Base-by-base conservation (phyloP, 2,113 vertebrate species). In the Rhinolophus ferrumequinum region DNA sequence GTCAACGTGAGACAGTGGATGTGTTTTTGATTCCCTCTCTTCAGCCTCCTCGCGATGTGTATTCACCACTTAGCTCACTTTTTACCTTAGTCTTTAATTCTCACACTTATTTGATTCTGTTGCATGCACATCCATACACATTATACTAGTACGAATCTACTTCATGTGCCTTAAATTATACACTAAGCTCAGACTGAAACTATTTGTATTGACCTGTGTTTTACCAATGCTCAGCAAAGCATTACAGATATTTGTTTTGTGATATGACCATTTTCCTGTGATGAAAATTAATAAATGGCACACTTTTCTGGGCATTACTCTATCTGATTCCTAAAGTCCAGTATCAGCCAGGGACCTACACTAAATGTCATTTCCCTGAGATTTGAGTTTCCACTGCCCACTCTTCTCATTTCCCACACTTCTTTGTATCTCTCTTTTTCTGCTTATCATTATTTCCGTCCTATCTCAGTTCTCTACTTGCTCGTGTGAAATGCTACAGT, bases 321-420 rank as follows among this genome's bases (percentile, higher is more conserved):
- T 14, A 0, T 62, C 72, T 58, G 33, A 18, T 58, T 92, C 41
- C 75, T 62, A 72, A 88, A 44, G 70, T 21, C 58, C 4, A 8
- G 1, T 72, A 8, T 87, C 66, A 79, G 24, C 62, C 66, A 15
- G 33, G 1, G 11, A 26, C 69, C n/a, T 18, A 35, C n/a, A n/a
- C 19, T 33, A 16, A 80, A 26, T 28, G 33, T 35, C 33, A 50
- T 66, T 73, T 80, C 87, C 75, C 92, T 70, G 35, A 64, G 22
- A 77, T 50, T 8, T 64, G 69, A 38, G 33, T 90, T 91, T 30
- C 86, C 56, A 38, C 54, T 52, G 12, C 75, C 50, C 28, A 28
- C 73, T 30, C 56, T 56, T 76, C 83, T 93, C 28, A 18, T 94
- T 97, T 95, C 97, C 75, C 96, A 94, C 60, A 52, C 80, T 87